These are phyloP conservation scores for Drosophila pegasa DNA, from an alignment of 2,888 invertebrate species.

Conservation along the genomic window DNA sequence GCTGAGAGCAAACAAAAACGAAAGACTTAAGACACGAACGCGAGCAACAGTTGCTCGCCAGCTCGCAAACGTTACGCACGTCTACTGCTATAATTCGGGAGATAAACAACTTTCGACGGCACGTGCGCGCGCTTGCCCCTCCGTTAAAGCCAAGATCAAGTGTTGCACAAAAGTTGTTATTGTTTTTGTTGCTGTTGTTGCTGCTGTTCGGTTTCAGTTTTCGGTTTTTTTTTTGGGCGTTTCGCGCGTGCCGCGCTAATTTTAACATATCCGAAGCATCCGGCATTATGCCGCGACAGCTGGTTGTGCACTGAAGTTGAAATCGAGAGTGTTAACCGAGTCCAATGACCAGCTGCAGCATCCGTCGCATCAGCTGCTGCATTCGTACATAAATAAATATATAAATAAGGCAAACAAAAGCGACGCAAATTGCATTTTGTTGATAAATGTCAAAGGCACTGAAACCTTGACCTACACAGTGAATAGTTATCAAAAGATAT, in stretches of 20 bases:
- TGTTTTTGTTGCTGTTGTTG: conserved; percentile 4
- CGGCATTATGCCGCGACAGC: conserved; percentile 71
- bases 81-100: conserved; percentile 17
- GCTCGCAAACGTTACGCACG: conserved; percentile 69
- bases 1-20: conserved; percentile 32
- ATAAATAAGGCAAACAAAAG: conserved; percentile 25
- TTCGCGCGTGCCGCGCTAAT: conserved; percentile 50
- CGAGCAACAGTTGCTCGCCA: conserved; percentile 66
- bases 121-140: conserved; percentile 17
- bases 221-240: conserved; percentile 27
- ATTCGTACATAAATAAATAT: conserved; percentile 10
- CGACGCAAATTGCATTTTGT: conserved; percentile 31
- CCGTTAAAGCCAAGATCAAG: conserved; percentile 57
- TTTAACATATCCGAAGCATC: conserved; percentile 42
- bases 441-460: conserved; percentile 15
- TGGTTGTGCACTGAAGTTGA: conserved; percentile 48
- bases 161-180: conserved; percentile 31
- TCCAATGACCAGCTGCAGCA: conserved; percentile 70
- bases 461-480: conserved; percentile 64
- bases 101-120: not conserved
- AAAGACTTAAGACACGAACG: conserved; percentile 73
- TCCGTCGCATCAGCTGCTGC: conserved; percentile 20
- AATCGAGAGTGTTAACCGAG: conserved; percentile 66
- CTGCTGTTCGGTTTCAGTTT: conserved; percentile 1
- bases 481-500: conserved; percentile 1